Base-by-base conservation (phyloP, 2,113 vertebrate species). In the Podiceps cristatus region DNA sequence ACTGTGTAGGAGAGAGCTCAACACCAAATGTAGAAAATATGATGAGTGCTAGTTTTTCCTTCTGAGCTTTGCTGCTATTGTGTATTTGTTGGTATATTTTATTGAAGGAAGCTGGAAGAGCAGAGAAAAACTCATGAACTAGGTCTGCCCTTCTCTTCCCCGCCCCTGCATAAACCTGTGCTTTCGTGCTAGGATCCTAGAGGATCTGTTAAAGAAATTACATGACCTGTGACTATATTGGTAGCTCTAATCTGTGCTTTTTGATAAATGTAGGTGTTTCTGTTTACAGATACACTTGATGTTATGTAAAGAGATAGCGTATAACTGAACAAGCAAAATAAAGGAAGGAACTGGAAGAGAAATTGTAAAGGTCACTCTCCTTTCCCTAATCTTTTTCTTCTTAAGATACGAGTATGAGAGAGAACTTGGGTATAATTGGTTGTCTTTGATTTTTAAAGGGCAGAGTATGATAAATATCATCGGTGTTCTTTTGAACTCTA, bases 401-500 rank as follows among this genome's bases (percentile, higher is more conserved):
- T 69, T 86, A 59, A 86, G 75, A 94, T 37, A 31, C 86, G 66
- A 89, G 31, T 55, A 67, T 81, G 80, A 93, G 68, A 83, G 86
- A 62, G 83, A 86, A 84, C 55, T 91, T 80, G 42, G 20, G 42
- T 77, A 28, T 96, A 95, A 94, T 92, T 96, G 79, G 33, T 90
- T 90, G 81, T 18, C 88, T 95, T 95, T 95, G 93, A 95, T 94
- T 97, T 93, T 77, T 81, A 77, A 93, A 97, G 96, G 91, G 68
- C 91, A 84, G 59, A 63, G 11, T 42, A 37, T 81, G 94, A 95
- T 95, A 93, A 94, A 60, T 90, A 80, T 96, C 88, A 77, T 0
- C 74, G 76, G 25, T 93, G 56, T 80, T 86, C 86, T 71, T 75
- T 88, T 90, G 75, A 84, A 71, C 55, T 91, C 25, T 28, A 0